A percentile compares a stretch with the other conserved stretches of the same genome.
Evolutionary conservation across 1,140 invertebrate genomes (phyloP).

Genomic region (Marisa cornuarietis): DNA sequence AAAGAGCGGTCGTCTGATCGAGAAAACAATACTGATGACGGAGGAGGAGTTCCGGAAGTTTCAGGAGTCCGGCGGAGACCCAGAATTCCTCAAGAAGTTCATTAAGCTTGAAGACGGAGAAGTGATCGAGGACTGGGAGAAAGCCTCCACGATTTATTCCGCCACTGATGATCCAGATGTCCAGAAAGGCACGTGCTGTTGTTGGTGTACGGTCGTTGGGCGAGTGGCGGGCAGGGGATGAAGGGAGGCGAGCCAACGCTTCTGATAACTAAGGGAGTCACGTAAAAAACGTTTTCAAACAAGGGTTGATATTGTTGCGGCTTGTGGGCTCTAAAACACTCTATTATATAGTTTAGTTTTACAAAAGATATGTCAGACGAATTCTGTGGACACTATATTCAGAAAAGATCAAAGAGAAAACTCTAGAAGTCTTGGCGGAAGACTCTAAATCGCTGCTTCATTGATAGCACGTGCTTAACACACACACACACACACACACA

Average conservation of each 20-base stretch:
- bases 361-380: too few relatives aligned
- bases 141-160: slow-evolving; percentile 61
- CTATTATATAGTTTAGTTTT: too few relatives aligned
- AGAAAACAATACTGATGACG: slow-evolving; percentile 62
- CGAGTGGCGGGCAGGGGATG: background rate
- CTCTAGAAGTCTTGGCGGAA: too few relatives aligned
- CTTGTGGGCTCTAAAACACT: too few relatives aligned
- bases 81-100: slow-evolving; percentile 61
- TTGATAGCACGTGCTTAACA: too few relatives aligned
- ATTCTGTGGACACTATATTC: too few relatives aligned
- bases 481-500: too few relatives aligned
- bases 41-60: slow-evolving; percentile 63
- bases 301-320: too few relatives aligned
- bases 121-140: slow-evolving; percentile 63
- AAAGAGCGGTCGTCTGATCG: slow-evolving; percentile 62
- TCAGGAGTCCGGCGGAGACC: slow-evolving; percentile 56
- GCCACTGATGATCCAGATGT: slow-evolving; percentile 52
- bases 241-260: background rate
- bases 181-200: slow-evolving; percentile 40
- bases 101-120: slow-evolving; percentile 59
- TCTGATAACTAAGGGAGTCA: too few relatives aligned
- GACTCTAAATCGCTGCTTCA: too few relatives aligned
- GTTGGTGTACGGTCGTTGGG: background rate
- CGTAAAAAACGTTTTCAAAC: too few relatives aligned
- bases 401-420: too few relatives aligned